Evolutionary conservation across 2,797 vertebrate genomes (phyloP), one percentile per base, ranked within the genome.

Genomic region (Paedocypris micromegethes): DNA sequence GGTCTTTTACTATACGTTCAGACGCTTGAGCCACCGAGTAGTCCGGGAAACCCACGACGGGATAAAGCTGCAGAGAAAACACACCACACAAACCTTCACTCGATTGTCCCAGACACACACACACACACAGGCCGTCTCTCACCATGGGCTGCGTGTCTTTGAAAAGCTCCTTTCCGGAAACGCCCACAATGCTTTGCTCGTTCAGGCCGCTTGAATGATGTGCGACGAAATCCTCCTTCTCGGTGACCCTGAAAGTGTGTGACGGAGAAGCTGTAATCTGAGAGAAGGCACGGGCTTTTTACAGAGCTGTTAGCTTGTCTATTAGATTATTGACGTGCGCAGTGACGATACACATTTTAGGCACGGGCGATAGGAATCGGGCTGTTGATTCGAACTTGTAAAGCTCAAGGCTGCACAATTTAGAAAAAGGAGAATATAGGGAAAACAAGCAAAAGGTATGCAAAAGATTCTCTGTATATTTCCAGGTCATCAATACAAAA

Each of bases 21-120:
- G 91, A 80, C 7, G 88, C 87, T 39, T 81, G 75, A 37, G 80
- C 82, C 64, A 93, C 78, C 3, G 72, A 2, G 9, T 56, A 40
- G 53, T 88, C 83, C 43, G 90, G 90, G 66, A 92, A 93, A 38
- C 85, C 84, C 40, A 82, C 68, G 49, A 91, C 46, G 39, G 92
- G 92, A 75, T 85, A 86, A 2, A 92, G 81, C 92, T 93, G 46
- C 3, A 72, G 55, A 5, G 76, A 48, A 78, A 9, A 50, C 58
- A 72, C 52, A 74, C 0, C 44, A 23, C 23, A 23, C 23, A 23
- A 23, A 23, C 23, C 23, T 23, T 23, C 23, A 23, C 23, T 23
- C 23, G 23, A 23, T 23, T 23, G 23, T 23, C 23, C 23, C 1
- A 1, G 7, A 75, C 49, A 70, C 51, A 52, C 2, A 43, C 45